Evolutionary conservation across 2,113 vertebrate genomes (phyloP).

Genomic region (Megaceryle torquata): DNA sequence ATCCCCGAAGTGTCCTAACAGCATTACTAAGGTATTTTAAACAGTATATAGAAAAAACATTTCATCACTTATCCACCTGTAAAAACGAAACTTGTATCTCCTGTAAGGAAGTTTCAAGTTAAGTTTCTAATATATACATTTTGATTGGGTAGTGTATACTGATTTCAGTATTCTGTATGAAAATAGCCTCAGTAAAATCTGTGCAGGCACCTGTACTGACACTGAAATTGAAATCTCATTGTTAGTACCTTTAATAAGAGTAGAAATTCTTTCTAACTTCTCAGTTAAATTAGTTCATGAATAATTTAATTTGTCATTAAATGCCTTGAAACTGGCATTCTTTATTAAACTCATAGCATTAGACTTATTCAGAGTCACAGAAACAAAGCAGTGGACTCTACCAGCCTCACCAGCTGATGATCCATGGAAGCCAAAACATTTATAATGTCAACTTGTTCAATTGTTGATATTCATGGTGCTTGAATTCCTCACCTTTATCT

Average conservation of each 20-base stretch:
- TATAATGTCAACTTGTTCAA: not conserved
- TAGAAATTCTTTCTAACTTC: not conserved
- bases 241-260: not conserved
- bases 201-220: not conserved
- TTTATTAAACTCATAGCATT: not conserved
- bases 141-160: not conserved
- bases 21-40: not conserved
- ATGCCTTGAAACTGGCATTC: not conserved
- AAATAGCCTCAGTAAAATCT: not conserved
- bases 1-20: not conserved
- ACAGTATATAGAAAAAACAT: not conserved
- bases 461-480: constrained; percentile 29
- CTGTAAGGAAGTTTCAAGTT: not conserved
- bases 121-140: not conserved
- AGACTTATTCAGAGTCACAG: not conserved
- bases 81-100: not conserved
- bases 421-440: not conserved
- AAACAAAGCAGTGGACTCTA: not conserved
- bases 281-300: not conserved
- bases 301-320: not conserved
- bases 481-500: constrained; percentile 34
- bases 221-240: not conserved
- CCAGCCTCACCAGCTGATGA: not conserved
- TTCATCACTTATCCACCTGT: not conserved
- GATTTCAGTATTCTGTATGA: not conserved